A percentile compares a stretch with the other conserved stretches of the same genome.
Evolutionary conservation across 2,888 invertebrate species (phyloP).

Genomic region (Notodonta dromedarius): DNA sequence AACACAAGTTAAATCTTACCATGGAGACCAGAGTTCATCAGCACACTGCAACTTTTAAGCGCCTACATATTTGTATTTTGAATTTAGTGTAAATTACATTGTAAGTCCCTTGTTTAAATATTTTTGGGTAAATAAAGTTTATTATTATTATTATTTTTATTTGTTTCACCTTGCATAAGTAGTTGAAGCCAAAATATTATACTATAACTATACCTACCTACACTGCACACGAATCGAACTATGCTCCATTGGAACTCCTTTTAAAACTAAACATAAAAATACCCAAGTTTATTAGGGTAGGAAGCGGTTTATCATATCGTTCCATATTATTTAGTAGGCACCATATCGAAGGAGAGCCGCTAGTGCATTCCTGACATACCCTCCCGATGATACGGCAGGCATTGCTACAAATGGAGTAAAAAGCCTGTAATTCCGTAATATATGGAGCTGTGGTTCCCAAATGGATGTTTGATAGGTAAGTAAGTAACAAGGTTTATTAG

Average conservation of each 20-base stretch:
- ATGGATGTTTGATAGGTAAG: background rate
- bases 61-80: too few species aligned
- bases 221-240: too few species aligned
- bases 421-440: background rate
- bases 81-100: too few species aligned
- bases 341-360: background rate
- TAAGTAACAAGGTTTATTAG: too few species aligned
- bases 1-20: too few species aligned
- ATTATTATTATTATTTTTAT: too few species aligned
- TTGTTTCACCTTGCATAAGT: background rate
- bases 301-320: slow-evolving; percentile 26
- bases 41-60: too few species aligned
- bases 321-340: background rate
- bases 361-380: slow-evolving; percentile 18
- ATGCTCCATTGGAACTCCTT: background rate
- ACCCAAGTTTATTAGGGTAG: slow-evolving; percentile 12
- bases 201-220: too few species aligned
- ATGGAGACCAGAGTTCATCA: too few species aligned
- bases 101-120: too few species aligned
- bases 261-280: slow-evolving; percentile 1
- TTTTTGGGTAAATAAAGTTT: too few species aligned
- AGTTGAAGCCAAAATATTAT: background rate
- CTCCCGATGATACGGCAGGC: slow-evolving; percentile 11
- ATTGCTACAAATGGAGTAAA: slow-evolving; percentile 12
- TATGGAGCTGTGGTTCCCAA: background rate